Conservation (phyloP, 2,797 vertebrate genomes). For the Sebastes dallii region DNA sequence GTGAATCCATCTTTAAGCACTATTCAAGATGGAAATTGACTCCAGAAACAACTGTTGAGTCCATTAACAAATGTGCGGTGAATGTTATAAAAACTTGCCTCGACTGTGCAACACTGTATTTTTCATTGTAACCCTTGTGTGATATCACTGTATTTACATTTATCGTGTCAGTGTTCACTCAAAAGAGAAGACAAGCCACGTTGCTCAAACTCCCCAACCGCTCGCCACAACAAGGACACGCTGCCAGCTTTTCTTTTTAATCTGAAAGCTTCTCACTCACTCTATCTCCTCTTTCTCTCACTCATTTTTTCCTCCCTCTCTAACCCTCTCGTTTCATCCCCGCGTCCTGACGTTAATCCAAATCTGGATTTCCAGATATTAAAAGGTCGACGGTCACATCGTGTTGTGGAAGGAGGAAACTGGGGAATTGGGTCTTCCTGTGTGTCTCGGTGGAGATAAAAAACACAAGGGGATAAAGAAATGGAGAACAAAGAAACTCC, state of each 20-base stretch:
- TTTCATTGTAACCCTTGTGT: not conserved
- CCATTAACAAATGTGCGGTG: constrained; percentile 31
- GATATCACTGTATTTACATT: constrained; percentile 53
- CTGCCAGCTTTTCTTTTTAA: constrained; percentile 54
- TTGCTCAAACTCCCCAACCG: constrained; percentile 42
- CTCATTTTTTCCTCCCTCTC: constrained; percentile 25
- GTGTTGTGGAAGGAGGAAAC: constrained; percentile 73
- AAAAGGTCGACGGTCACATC: constrained; percentile 66
- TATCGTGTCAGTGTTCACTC: constrained; percentile 56
- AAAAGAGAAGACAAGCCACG: constrained; percentile 20
- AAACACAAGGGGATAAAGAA: constrained; percentile 67
- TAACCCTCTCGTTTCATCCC: constrained; percentile 51
- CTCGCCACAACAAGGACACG: constrained; percentile 55
- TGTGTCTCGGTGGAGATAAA: constrained; percentile 67
- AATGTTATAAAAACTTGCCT: not conserved
- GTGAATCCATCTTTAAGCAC: constrained; percentile 53
- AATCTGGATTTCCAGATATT: constrained; percentile 81
- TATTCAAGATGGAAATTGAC: constrained; percentile 60
- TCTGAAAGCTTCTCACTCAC: constrained; percentile 66
- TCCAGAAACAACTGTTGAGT: constrained; percentile 59
- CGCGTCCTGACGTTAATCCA: constrained; percentile 71
- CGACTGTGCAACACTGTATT: constrained; percentile 13
- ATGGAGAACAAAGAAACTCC: constrained; percentile 66
- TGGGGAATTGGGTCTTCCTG: constrained; percentile 75
- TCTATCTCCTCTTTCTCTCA: constrained; percentile 43